These are phyloP conservation scores for Phymastichus coffea DNA, from an alignment of 1,140 invertebrate species.

Conservation along the genomic window DNA sequence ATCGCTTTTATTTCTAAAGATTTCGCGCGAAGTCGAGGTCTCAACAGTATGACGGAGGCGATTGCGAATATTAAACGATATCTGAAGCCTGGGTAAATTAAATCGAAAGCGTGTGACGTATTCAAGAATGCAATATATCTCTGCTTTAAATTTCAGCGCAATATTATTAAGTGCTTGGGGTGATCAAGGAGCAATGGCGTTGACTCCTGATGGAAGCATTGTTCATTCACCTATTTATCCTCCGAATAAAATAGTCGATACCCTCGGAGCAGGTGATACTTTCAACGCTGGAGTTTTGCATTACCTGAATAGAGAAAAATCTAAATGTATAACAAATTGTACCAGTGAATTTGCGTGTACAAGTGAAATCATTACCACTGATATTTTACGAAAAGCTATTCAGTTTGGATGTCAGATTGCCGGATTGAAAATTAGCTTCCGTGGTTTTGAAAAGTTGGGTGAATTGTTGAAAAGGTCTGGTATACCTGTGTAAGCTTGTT, in stretches of 20 bases:
- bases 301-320: constrained; percentile 49
- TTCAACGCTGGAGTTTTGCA: constrained; percentile 64
- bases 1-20: constrained; percentile 70
- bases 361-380: constrained; percentile 37
- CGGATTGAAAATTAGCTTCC: constrained; percentile 63
- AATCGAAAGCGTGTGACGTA: too few species aligned
- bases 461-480: constrained; percentile 30
- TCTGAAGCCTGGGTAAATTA: too few species aligned
- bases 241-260: constrained; percentile 62
- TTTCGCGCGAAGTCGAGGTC: constrained; percentile 58
- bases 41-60: constrained; percentile 58
- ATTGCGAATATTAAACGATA: too few species aligned
- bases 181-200: constrained; percentile 63
- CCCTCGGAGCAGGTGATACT: constrained; percentile 68
- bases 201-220: constrained; percentile 49
- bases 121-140: too few species aligned
- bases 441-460: constrained; percentile 53
- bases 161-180: constrained; percentile 68
- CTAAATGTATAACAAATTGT: constrained; percentile 31
- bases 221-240: constrained; percentile 59
- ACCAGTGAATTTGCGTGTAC: constrained; percentile 36
- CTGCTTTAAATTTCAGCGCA: constrained; percentile 46
- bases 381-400: constrained; percentile 51
- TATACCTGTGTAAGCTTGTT: too few species aligned
- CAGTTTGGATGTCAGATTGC: constrained; percentile 63